Evolutionary conservation across 2,888 invertebrate species (phyloP), one percentile per base, ranked within the genome.

Genomic region (Oxyteleia sp.): DNA sequence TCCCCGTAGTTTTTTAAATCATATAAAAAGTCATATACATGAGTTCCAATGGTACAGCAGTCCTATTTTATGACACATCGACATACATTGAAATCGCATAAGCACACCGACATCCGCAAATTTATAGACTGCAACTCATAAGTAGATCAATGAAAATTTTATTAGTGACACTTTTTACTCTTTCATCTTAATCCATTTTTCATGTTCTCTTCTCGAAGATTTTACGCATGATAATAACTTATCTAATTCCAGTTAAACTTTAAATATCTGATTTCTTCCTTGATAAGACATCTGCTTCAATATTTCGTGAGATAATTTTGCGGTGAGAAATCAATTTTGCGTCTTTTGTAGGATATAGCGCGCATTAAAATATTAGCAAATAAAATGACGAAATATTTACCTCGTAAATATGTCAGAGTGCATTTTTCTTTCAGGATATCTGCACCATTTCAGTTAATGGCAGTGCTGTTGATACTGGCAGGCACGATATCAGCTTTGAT

Each of bases 371-470:
- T 23, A 41, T 74, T 55, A 57, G 32, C 49, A 66, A 66, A 59
- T 66, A 16, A 57, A 55, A 64, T 18, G 29, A 75, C 18, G 23
- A 29, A 57, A 49, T 23, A 59, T 66, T 59, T 43, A 61, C 61
- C 32, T 53, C 5, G n/a, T 11, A 53, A 61, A 78, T 29, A 4
- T 11, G 53, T 72, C 41, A 26, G 61, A 78, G 20, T 63, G 29
- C 55, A 61, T 84, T 59, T 69, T 86, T 90, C 90, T 87, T 95
- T 94, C 94, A 95, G 95, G 90, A 94, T 95, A 88, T 95, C 95
- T 82, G 95, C 95, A 66, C 94, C 95, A 51, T 94, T 95, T 87
- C 94, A 95, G 89, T 94, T 95, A 79, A 94, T 93, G 43, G 94
- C 95, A 32, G 94, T 94, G 47, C 90, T 94, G 57, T 91, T 95